Evolutionary conservation across 92 coral and sea anemone genomes (phyloP), one percentile per base, ranked within the genome.

Genomic region (Epizoanthus stellaris): DNA sequence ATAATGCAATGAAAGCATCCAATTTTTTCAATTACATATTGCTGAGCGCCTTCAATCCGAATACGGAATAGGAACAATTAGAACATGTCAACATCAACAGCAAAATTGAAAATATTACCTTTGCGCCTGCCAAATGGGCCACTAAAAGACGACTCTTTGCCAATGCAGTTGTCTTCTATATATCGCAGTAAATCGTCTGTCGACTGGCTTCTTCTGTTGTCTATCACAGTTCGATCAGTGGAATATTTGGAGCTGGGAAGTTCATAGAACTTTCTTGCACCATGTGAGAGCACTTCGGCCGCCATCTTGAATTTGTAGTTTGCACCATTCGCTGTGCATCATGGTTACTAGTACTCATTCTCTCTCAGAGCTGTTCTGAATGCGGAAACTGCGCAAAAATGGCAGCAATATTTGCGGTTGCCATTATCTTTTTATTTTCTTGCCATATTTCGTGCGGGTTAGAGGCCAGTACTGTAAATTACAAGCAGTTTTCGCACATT

Each of bases 41-140:
- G 11, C 56, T 9, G 56, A 52, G 10, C 56, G 12, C 12, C 56
- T 52, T 52, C 11, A 52, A 52, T 52, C 14, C 56, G 15, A 52
- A 52, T 52, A 52, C 13, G 3, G 12, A 9, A 52, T 9, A 52
- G 12, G 36, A 30, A 30, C 36, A 9, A 52, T 9, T 10, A 2
- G 36, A 30, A 30, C 36, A 30, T 30, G 36, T 52, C 56, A 52
- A 52, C 56, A 52, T 52, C 56, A 11, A 8, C 54, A 6, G 13
- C 25, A 23, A 47, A 47, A 4, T 0, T 47, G 12, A 47, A 6
- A 49, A 52, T 52, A 52, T 47, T 52, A 97, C 99, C 97, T 89
- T 93, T 89, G 15, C 97, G 86, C 42, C 79, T 76, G 16, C 99
- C 99, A 76, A 89, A 97, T 25, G 99, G 99, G 20, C 98, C 97